These are phyloP conservation scores for Pluvialis apricaria DNA, from an alignment of 2,113 vertebrate genomes.

Conservation along the genomic window DNA sequence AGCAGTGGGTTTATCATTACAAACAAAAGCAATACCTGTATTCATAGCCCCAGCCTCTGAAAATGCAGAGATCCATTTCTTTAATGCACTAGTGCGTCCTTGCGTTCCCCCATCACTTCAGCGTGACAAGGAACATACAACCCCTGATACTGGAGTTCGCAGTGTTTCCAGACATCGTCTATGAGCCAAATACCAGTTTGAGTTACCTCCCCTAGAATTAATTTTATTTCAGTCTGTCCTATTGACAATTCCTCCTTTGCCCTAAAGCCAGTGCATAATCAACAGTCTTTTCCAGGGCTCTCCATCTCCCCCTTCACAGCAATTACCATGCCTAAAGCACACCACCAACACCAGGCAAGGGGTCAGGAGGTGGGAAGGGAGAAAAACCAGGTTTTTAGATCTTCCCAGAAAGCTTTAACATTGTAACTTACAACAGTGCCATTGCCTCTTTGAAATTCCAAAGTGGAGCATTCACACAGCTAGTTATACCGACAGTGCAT, in stretches of 20 bases:
- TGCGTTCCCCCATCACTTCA: background rate
- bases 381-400: background rate
- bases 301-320: background rate
- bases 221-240: background rate
- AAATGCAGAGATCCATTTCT: background rate
- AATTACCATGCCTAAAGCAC: background rate
- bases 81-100: background rate
- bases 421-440: background rate
- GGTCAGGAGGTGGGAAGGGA: background rate
- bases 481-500: background rate
- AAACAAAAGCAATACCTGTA: background rate
- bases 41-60: background rate
- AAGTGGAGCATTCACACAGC: background rate
- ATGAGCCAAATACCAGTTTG: background rate
- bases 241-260: background rate
- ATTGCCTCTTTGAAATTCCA: background rate
- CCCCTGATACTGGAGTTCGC: accelerated
- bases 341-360: background rate
- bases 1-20: background rate
- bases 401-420: background rate
- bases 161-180: background rate
- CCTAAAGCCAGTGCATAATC: background rate
- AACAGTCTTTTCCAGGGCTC: background rate
- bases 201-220: background rate
- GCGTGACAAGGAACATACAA: background rate